Base-by-base conservation (phyloP, 2,888 invertebrate species). In the Scrobipalpa costella region DNA sequence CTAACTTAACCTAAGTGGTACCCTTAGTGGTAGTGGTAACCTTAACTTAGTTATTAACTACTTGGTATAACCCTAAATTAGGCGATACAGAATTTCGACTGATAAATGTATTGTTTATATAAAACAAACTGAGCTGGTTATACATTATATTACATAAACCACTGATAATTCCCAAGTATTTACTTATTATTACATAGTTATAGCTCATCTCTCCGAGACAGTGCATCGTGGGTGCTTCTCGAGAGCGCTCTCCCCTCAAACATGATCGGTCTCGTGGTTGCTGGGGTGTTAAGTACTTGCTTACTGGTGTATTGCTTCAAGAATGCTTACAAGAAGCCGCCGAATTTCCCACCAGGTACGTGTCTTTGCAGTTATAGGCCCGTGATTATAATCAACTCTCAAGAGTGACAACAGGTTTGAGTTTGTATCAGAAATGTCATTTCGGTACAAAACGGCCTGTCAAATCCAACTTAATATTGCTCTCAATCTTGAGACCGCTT, bases 331-430 rank as follows among this genome's bases (percentile, higher is more conserved):
- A 83, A 80, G 44, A 86, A 83, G 69, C 91, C 92, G 0, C 73
- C 81, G 1, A 93, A 93, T 64, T 93, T 92, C 70, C 94, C 94
- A 7, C 94, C 94, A 68, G 94, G 94, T 94, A 82, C 84, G 76
- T 64, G 7, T 38, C n/a, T n/a, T n/a, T n/a, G n/a, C n/a, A n/a
- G n/a, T n/a, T n/a, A n/a, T n/a, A n/a, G n/a, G n/a, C n/a, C n/a
- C n/a, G n/a, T n/a, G n/a, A n/a, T n/a, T n/a, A n/a, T n/a, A n/a
- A n/a, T n/a, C n/a, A n/a, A n/a, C n/a, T n/a, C n/a, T n/a, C n/a
- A n/a, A n/a, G n/a, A n/a, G n/a, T n/a, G n/a, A n/a, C n/a, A n/a
- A n/a, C n/a, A n/a, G n/a, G n/a, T n/a, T n/a, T n/a, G n/a, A n/a
- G n/a, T n/a, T n/a, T n/a, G n/a, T n/a, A n/a, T n/a, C n/a, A n/a